A percentile compares a stretch with the other conserved stretches of the same genome.
These are phyloP conservation scores for Todiramphus chloris DNA, from an alignment of 2,113 vertebrate species.

Conservation along the genomic window DNA sequence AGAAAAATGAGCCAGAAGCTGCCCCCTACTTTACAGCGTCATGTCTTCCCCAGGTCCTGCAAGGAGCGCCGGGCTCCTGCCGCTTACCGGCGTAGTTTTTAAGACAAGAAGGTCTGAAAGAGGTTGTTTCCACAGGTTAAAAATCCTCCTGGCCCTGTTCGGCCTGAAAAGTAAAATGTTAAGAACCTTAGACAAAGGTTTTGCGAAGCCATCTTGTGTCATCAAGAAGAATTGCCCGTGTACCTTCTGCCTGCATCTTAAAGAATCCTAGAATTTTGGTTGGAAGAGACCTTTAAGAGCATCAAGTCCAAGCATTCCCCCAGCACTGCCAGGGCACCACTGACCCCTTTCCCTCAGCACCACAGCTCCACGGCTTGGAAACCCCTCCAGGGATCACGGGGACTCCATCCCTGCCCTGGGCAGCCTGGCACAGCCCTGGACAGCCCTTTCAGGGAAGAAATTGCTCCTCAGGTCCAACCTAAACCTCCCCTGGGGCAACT, in stretches of 20 bases:
- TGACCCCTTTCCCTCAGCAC: no score
- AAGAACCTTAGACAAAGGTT: neutral
- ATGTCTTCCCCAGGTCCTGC: fast-evolving
- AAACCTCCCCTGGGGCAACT: no score
- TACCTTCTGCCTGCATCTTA: neutral
- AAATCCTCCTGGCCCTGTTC: neutral
- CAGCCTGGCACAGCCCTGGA: no score
- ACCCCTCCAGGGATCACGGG: no score
- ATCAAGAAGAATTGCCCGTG: neutral
- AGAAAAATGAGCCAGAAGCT: neutral
- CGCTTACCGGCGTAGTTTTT: fast-evolving
- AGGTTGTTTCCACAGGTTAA: neutral
- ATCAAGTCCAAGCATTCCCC: neutral
- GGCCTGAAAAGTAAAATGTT: neutral
- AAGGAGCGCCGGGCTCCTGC: neutral
- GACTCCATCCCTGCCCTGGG: no score
- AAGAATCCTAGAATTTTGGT: neutral
- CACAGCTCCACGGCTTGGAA: no score
- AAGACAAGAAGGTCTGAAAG: neutral
- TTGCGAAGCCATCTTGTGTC: neutral
- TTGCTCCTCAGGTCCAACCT: no score
- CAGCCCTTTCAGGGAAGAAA: no score
- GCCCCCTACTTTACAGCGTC: neutral
- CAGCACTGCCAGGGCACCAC: no score
- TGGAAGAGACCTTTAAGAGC: neutral